Conservation (phyloP, 2,113 vertebrate species). For the Neolamprologus ventralis region DNA sequence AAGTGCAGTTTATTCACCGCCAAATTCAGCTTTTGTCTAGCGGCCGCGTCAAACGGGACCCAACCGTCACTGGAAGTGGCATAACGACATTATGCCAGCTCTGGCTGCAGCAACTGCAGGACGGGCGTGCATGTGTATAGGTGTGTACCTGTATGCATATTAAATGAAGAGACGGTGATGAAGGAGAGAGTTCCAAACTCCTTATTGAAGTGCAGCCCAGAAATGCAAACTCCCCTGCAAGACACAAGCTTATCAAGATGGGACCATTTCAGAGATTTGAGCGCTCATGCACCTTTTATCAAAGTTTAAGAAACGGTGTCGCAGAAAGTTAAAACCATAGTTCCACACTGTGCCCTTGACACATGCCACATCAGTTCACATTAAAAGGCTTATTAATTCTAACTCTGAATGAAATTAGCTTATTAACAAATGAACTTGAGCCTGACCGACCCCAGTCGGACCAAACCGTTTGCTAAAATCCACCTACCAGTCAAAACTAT, state of each 20-base stretch:
- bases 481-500: not conserved
- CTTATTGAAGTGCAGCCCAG: slow-evolving; percentile 39
- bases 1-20: slow-evolving; percentile 10
- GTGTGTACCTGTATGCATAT: not conserved
- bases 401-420: not conserved
- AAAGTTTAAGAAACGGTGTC: not conserved
- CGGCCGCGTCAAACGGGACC: not conserved
- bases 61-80: slow-evolving; percentile 10
- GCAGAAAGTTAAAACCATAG: not conserved
- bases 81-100: slow-evolving; percentile 12
- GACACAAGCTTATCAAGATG: not conserved
- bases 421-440: not conserved
- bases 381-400: not conserved
- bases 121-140: not conserved
- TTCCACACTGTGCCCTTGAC: not conserved
- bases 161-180: not conserved
- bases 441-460: not conserved
- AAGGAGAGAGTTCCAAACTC: not conserved
- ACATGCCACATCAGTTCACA: not conserved
- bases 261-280: not conserved
- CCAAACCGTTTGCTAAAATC: not conserved
- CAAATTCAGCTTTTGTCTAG: slow-evolving; percentile 46
- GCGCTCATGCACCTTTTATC: not conserved
- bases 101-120: not conserved
- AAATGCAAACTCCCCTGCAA: slow-evolving; percentile 12